Evolutionary conservation across 1,140 invertebrate species (phyloP).

Genomic region (Sycobia sp.): DNA sequence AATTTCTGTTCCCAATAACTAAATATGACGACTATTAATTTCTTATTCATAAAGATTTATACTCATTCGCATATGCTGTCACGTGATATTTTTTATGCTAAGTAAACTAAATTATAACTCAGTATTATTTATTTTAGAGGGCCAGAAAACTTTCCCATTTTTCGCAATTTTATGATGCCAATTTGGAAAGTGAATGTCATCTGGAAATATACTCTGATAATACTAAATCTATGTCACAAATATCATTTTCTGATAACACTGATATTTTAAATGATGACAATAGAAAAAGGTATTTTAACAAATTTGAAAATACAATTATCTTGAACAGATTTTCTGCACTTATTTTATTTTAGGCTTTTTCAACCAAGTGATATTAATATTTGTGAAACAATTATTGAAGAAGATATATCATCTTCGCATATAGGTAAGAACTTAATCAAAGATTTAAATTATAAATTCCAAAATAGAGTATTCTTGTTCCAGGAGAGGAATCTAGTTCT

Average conservation of each 20-base stretch:
- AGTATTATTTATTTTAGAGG: constrained; percentile 13
- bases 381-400: constrained; percentile 27
- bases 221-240: background rate
- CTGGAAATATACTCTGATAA: background rate
- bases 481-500: constrained; percentile 24
- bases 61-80: too few relatives aligned
- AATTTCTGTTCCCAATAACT: too few relatives aligned
- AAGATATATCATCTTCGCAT: background rate
- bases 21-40: too few relatives aligned
- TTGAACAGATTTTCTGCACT: background rate
- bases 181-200: background rate
- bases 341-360: background rate
- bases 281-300: constrained; percentile 4
- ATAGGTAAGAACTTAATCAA: constrained; percentile 37
- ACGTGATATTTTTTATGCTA: too few relatives aligned
- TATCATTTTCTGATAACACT: background rate
- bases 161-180: background rate
- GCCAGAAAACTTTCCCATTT: background rate
- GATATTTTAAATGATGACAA: background rate
- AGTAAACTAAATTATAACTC: too few relatives aligned
- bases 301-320: background rate
- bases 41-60: too few relatives aligned
- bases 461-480: constrained; percentile 41
- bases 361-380: constrained; percentile 12
- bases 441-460: constrained; percentile 39